A percentile compares a stretch with the other conserved stretches of the same genome.
phyloP scores from a whole-genome alignment of 2,797 vertebrate genomes.

The Hylomyscus alleni region DNA sequence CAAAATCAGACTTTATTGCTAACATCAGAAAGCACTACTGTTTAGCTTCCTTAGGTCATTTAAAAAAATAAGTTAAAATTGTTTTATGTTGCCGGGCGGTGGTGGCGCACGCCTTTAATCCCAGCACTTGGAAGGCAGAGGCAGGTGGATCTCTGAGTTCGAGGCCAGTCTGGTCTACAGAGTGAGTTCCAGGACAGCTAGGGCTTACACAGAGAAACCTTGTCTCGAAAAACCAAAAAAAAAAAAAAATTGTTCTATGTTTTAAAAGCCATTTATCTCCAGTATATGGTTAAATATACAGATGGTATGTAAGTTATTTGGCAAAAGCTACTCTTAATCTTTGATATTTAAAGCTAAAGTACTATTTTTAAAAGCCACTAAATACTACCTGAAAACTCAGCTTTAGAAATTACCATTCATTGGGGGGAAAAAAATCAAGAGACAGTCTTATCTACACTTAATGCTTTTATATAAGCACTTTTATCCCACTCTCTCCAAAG shows the following conservation, averaged over 20 bases:
- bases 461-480: neutral
- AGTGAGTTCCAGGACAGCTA: no score
- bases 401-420: conserved; percentile 31
- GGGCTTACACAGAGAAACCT: no score
- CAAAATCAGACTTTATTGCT: conserved; percentile 59
- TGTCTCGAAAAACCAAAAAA: no score
- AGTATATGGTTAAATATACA: conserved; percentile 1
- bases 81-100: no score
- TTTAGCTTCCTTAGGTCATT: conserved; percentile 17
- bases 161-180: no score
- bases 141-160: no score
- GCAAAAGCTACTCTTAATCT: conserved; percentile 33
- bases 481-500: conserved; percentile 29
- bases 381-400: conserved; percentile 25
- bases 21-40: conserved; percentile 23
- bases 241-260: conserved; percentile 41
- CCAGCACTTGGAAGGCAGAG: no score
- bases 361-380: conserved; percentile 13
- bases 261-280: conserved; percentile 44
- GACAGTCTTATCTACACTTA: conserved; percentile 15
- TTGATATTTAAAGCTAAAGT: conserved; percentile 47
- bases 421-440: neutral
- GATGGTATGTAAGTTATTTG: neutral
- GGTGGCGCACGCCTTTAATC: no score
- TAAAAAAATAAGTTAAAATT: conserved; percentile 58